phyloP scores from a whole-genome alignment of 2,797 vertebrate species.

The Spheniscus humboldti region DNA sequence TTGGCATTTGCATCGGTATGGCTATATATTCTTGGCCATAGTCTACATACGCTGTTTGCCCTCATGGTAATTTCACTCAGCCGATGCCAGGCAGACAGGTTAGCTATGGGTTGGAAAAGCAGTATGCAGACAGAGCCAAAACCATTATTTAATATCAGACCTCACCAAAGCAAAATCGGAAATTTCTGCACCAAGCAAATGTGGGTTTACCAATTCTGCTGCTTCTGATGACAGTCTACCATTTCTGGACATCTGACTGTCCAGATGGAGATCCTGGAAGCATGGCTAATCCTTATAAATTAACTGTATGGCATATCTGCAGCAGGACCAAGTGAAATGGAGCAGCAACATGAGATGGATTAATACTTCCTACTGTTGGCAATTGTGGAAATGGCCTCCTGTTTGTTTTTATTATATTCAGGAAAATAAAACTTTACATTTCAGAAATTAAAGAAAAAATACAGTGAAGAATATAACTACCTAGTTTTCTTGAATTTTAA shows the following conservation, averaged over 20 bases:
- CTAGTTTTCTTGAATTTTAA: not conserved
- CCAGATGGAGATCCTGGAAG: not conserved
- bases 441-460: not conserved
- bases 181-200: not conserved
- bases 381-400: not conserved
- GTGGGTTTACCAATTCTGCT: not conserved
- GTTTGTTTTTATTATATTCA: not conserved
- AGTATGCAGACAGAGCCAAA: not conserved
- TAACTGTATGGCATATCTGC: not conserved
- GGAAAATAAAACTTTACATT: not conserved
- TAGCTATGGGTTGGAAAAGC: not conserved
- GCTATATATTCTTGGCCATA: not conserved
- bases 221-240: not conserved
- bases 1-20: not conserved
- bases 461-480: not conserved
- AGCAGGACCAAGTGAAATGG: not conserved
- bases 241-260: not conserved
- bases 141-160: not conserved
- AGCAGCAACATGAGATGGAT: accelerated
- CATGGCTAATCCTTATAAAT: not conserved
- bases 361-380: not conserved
- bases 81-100: not conserved
- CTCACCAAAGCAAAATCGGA: not conserved
- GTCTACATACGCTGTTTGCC: accelerated
- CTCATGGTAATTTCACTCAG: not conserved